These are phyloP conservation scores for Aptenodytes forsteri DNA, from an alignment of 2,113 vertebrate species.

Conservation along the genomic window DNA sequence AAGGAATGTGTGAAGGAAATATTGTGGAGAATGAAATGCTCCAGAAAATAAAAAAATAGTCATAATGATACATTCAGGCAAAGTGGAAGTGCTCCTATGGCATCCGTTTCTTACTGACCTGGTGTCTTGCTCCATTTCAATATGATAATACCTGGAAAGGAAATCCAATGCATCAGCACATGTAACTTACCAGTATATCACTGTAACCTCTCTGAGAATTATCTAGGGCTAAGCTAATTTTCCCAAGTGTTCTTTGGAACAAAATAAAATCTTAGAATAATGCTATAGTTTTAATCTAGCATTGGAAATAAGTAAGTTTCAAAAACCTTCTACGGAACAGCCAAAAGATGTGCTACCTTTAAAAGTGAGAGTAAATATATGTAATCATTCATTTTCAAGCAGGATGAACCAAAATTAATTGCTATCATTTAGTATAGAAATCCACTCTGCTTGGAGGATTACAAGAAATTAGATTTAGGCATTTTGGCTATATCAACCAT, in stretches of 20 bases:
- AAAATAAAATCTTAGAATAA: not conserved
- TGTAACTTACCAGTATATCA: not conserved
- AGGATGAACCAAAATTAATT: not conserved
- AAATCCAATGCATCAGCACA: not conserved
- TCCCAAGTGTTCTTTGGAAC: not conserved
- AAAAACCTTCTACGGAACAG: not conserved
- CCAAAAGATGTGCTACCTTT: not conserved
- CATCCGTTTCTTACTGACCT: not conserved
- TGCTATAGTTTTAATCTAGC: not conserved
- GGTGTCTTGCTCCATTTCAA: not conserved
- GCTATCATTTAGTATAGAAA: not conserved
- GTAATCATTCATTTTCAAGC: not conserved
- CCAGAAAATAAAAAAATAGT: not conserved
- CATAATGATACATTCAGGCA: not conserved
- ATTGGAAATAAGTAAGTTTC: not conserved
- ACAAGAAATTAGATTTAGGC: not conserved
- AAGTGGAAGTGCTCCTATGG: not conserved
- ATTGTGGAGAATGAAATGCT: not conserved
- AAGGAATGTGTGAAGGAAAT: not conserved
- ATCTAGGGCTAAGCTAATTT: not conserved
- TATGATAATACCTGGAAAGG: not conserved
- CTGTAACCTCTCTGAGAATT: not conserved
- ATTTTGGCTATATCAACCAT: not conserved
- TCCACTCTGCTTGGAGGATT: not conserved
- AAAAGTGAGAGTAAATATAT: not conserved